Base-by-base conservation (phyloP, 2,113 vertebrate genomes). In the Myocastor coypus region DNA sequence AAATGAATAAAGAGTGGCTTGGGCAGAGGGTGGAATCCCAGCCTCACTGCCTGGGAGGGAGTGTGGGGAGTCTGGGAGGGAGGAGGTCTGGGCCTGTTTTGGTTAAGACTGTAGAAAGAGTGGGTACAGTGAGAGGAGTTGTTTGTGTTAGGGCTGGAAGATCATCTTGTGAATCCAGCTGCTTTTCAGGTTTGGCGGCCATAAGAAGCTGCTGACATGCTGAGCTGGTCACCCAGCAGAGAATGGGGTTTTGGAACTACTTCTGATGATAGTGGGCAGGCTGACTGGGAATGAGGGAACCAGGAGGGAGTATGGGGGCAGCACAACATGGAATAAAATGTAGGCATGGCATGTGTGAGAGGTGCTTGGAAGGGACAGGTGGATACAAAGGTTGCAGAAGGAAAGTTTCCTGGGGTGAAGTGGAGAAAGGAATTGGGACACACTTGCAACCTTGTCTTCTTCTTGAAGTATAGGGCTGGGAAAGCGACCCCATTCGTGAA, bases 321-420 rank as follows among this genome's bases (percentile, higher is more conserved):
- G 73, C 61, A 64, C 37, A 20, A 17, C n/a, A 19, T 5, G 24
- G 82, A 46, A 37, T 63, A 24, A 30, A 42, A 7, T 13, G 7
- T 1, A 0, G 20, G 10, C 1, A 1, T 5, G 32, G 40, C 57
- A 59, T 5, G 32, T 59, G 59, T 19, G 0, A 12, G 22, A 32
- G 37, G 2, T n/a, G 77, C 22, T 2, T 28, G 69, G 64, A 77
- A 73, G 69, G 87, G 80, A 75, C 42, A 26, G 13, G 64, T 6
- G 16, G 12, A 42, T 8, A 8, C 16, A 19, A n/a, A 7, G 7
- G 12, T 34, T 52, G 6, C 16, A 22, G 28, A 50, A 75, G 69
- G 14, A 89, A n/a, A 32, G 46, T 46, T 9, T 40, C n/a, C 0
- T 3, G 55, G 55, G 40, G 42, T 6, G 9, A 64, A 22, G 78